These are phyloP conservation scores for Cydia splendana DNA, from an alignment of 1,140 invertebrate species.

Conservation along the genomic window DNA sequence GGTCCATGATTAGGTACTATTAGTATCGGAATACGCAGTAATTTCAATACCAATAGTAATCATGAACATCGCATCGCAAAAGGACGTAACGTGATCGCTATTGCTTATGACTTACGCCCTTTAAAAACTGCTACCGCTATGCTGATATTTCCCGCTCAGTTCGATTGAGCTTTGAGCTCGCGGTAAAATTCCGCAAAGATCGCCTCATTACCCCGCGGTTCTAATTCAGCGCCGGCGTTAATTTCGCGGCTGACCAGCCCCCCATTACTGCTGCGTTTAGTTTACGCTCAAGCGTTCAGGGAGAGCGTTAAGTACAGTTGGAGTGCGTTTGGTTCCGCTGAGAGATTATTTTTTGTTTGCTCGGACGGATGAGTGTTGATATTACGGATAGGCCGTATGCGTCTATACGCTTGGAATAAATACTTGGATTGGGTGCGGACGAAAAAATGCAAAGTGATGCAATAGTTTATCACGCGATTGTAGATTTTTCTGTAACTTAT, in stretches of 20 bases:
- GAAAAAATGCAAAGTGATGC: too few species aligned
- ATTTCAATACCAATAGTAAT: not conserved
- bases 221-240: not conserved
- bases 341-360: too few species aligned
- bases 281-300: not conserved
- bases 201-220: not conserved
- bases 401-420: too few species aligned
- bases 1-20: too few species aligned
- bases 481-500: too few species aligned
- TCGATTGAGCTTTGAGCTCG: not conserved
- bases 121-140: not conserved
- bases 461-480: too few species aligned
- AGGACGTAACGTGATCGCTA: not conserved
- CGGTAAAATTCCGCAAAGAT: conserved; percentile 3
- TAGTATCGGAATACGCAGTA: too few species aligned
- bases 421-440: too few species aligned
- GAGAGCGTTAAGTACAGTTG: not conserved
- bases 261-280: not conserved
- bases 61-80: not conserved
- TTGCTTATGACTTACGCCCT: not conserved
- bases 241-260: not conserved
- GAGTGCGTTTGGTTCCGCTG: too few species aligned
- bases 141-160: conserved; percentile 6
- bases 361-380: too few species aligned
- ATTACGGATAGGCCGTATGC: too few species aligned